phyloP scores from a whole-genome alignment of 2,113 vertebrate genomes.

The Mirza zaza region DNA sequence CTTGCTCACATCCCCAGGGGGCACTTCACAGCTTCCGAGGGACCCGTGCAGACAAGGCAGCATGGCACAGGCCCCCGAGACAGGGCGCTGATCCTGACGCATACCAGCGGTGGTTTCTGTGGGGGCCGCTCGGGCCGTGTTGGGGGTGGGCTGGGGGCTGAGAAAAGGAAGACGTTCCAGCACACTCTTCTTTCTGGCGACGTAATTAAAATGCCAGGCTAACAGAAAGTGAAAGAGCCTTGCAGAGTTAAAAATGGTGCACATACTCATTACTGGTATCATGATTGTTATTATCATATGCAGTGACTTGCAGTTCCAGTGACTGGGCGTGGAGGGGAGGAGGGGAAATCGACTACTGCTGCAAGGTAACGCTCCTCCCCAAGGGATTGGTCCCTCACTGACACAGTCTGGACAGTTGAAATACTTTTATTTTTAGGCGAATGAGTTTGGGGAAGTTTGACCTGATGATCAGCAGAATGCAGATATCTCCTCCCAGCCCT shows the following conservation, averaged over 20 bases:
- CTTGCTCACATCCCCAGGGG: neutral
- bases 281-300: neutral
- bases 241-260: neutral
- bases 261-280: neutral
- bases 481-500: neutral
- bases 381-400: neutral
- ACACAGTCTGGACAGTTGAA: fast-evolving
- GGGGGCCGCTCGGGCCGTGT: neutral
- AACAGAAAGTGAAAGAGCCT: neutral
- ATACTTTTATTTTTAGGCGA: neutral
- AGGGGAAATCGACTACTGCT: neutral
- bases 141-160: neutral
- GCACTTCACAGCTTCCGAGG: neutral
- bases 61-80: neutral
- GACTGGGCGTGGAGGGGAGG: neutral
- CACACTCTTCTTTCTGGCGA: neutral
- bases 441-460: neutral
- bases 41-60: neutral
- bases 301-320: neutral
- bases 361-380: neutral
- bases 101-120: neutral
- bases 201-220: neutral
- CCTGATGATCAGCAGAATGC: neutral
- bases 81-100: neutral
- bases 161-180: neutral